Base-by-base conservation (phyloP, 1,140 invertebrate genomes). In the Zeugodacus cucurbitae region DNA sequence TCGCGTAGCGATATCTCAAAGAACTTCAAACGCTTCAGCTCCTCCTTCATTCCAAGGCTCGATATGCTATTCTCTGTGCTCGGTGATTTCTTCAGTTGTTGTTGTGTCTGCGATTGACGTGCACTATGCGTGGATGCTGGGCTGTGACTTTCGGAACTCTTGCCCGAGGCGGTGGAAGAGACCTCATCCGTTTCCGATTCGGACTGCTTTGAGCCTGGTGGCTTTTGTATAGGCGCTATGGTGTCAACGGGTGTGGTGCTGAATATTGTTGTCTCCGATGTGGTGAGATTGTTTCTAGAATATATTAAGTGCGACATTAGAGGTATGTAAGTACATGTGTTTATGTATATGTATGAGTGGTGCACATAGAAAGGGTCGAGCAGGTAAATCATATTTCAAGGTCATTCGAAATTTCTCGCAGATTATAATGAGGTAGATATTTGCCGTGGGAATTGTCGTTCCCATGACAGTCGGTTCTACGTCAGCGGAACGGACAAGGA, bases 1-100 rank as follows among this genome's bases (percentile, higher is more conserved):
- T 93, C 90, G 48, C 93, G 93, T 5, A 94, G 90, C 8, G 94
- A 93, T 62, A 93, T 89, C 90, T 94, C 94, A 88, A 94, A 94
- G 88, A 93, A 93, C 87, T 92, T 92, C 54, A 94, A 89, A 29
- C 92, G 93, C 88, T 94, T 94, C 3, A 94, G 89, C 54, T 94
- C 94, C 54, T 93, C 93, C 87, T 92, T 93, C 3, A 93, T 87
- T n/a, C 88, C 74, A 29, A 86, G 64, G 87, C 88, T 87, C 57
- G 88, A 64, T 74, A 67, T 57, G 54, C 67, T 87, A 48, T 88
- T 87, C 54, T 88, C 86, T 3, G 62, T 87, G 34, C 88, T 89
- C 6, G 87, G 64, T 58, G 58, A 89, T 14, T 32, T 87, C 48
- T 74, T 59, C n/a, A 48, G 7, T 57, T 87, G 67, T 7, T 32